Base-by-base conservation (phyloP, 2,797 vertebrate species). In the Benthosema pterotum region DNA sequence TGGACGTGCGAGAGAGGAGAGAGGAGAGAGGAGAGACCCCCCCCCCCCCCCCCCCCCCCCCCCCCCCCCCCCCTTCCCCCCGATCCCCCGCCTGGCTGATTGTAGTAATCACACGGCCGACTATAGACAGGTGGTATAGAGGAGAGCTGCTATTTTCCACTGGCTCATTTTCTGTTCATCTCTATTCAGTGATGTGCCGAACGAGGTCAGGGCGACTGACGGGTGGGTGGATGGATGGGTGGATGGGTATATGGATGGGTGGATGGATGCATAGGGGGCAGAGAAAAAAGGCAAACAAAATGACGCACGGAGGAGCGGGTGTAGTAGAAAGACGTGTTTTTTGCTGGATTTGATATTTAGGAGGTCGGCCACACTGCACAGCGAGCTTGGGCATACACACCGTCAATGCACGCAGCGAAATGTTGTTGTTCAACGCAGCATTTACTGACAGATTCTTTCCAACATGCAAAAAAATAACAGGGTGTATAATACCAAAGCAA, bases 91-190 rank as follows among this genome's bases (percentile, higher is more conserved):
- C 67, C 71, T 61, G 0, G 71, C 79, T 84, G 83, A 86, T 82
- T 85, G 75, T 71, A 80, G 73, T 86, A 86, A 87, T 87, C 83
- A 84, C 74, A 66, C 66, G 69, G 61, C 19, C 14, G 57, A 50
- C 58, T 62, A 61, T n/a, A 74, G 69, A 68, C 58, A 18, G 60
- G 63, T 70, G 15, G 15, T 32, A n/a, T n/a, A 22, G 15, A 13
- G 67, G 74, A 71, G 66, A 46, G 73, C 5, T 18, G 47, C 74
- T 75, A 79, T 83, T 80, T 83, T 76, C 77, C 78, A 75, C 80
- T 57, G 49, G 57, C 57, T 55, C 52, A 63, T 63, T 17, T n/a
- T 38, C 57, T 16, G 32, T 60, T 38, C 57, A 32, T 38, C 32
- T 38, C 16, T 32, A 38, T 49, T n/a, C 69, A 65, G 49, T 9